Percentiles rank a stretch among this genome's conserved stretches.
phyloP scores from a whole-genome alignment of 2,888 invertebrate species.

The Allygus modestus region DNA sequence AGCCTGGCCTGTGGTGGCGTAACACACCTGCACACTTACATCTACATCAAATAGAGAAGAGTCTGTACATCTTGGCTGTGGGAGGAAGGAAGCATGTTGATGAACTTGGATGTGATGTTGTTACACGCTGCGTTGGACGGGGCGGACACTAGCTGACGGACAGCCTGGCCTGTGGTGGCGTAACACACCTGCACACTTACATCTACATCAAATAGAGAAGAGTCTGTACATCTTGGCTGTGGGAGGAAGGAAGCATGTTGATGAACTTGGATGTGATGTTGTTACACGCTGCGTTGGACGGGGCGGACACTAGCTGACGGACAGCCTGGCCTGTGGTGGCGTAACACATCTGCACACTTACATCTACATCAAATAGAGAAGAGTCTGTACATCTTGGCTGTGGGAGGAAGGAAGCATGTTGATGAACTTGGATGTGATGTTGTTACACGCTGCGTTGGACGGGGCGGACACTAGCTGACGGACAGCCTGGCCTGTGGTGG shows the following conservation, averaged over 20 bases:
- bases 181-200: constrained; percentile 50
- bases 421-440: no score
- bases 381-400: no score
- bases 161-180: not conserved
- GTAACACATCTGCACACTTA: constrained; percentile 49
- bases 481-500: not conserved
- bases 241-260: no score
- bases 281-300: no score
- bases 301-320: constrained; percentile 78
- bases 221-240: no score
- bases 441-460: no score
- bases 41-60: constrained; percentile 12
- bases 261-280: no score
- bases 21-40: constrained; percentile 50
- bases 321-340: not conserved
- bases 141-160: constrained; percentile 78
- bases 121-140: constrained; percentile 82
- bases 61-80: constrained; percentile 30
- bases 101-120: not conserved
- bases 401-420: no score
- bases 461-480: constrained; percentile 79
- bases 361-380: not conserved
- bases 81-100: constrained; percentile 7
- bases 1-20: not conserved
- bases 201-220: not conserved